Evolutionary conservation across 2,888 invertebrate species (phyloP).

Genomic region (Mellilla xanthometata): DNA sequence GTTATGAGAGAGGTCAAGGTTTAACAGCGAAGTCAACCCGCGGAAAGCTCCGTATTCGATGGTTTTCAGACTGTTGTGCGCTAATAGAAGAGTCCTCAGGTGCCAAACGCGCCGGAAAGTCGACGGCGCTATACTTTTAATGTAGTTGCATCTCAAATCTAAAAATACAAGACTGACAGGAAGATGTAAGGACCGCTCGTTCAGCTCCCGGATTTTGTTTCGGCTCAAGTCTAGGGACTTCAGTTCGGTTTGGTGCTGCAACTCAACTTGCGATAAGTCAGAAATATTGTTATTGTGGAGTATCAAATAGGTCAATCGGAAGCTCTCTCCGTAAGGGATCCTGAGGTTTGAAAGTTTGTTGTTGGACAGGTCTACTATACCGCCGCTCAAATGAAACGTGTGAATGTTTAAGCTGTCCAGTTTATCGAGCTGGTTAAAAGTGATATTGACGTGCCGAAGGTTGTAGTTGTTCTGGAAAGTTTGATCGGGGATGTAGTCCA

Average conservation of each 20-base stretch:
- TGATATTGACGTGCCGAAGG: constrained; percentile 61
- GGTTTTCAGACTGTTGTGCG: constrained; percentile 47
- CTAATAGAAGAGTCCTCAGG: constrained; percentile 53
- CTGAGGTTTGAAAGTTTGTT: constrained; percentile 52
- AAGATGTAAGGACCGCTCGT: constrained; percentile 50
- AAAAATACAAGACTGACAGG: constrained; percentile 48
- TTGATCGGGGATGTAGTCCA: constrained; percentile 55
- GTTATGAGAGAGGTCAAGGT: constrained; percentile 54
- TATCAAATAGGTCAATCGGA: constrained; percentile 46
- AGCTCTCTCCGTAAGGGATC: constrained; percentile 54
- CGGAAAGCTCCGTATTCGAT: constrained; percentile 62
- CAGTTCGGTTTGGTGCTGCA: constrained; percentile 52
- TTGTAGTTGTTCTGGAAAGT: constrained; percentile 51
- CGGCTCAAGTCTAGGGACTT: constrained; percentile 52
- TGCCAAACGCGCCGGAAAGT: constrained; percentile 48
- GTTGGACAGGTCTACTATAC: constrained; percentile 64
- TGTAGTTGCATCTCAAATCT: constrained; percentile 57
- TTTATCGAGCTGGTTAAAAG: constrained; percentile 51
- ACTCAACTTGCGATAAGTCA: constrained; percentile 46
- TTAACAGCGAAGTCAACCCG: constrained; percentile 45
- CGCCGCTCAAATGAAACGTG: constrained; percentile 61
- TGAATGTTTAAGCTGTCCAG: constrained; percentile 50
- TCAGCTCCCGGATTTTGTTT: constrained; percentile 51
- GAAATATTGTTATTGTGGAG: constrained; percentile 61
- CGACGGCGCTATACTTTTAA: constrained; percentile 53